Conservation (phyloP, 1,140 invertebrate species). For the Trichonephila clavata region DNA sequence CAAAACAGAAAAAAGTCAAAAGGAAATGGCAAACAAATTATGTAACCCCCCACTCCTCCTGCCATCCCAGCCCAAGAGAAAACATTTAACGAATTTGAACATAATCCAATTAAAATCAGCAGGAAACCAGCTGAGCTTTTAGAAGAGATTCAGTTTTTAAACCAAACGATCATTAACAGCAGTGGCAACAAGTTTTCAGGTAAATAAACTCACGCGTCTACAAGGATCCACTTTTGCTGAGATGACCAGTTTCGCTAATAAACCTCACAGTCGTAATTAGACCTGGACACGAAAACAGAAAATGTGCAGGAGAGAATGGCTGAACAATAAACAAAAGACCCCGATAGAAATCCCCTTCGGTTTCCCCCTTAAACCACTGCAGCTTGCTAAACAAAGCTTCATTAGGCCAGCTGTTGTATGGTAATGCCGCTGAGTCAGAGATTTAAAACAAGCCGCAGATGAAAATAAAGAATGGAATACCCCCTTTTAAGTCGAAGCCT, state of each 20-base stretch:
- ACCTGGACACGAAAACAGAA: background rate
- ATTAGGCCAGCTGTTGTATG: constrained; percentile 28
- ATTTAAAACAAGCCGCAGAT: background rate
- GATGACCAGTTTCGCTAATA: constrained; percentile 6
- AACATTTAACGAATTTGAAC: background rate
- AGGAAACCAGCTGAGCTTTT: background rate
- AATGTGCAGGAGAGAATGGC: background rate
- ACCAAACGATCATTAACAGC: background rate
- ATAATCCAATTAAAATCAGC: constrained; percentile 21
- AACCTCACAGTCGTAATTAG: background rate
- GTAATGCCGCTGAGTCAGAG: constrained; percentile 40
- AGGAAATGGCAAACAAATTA: no score
- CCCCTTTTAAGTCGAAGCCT: background rate
- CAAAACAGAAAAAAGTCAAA: background rate
- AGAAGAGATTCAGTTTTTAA: background rate
- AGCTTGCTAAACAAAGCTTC: constrained; percentile 51
- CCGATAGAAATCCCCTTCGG: background rate
- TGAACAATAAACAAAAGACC: constrained; percentile 35
- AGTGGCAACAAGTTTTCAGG: constrained; percentile 15
- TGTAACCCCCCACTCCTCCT: no score
- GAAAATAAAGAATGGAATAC: background rate
- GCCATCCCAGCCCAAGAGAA: background rate
- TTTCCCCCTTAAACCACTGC: background rate
- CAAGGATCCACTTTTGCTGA: background rate
- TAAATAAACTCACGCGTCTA: constrained; percentile 31